Evolutionary conservation across 2,797 vertebrate genomes (phyloP).

Genomic region (Chlorospingus flavigularis): DNA sequence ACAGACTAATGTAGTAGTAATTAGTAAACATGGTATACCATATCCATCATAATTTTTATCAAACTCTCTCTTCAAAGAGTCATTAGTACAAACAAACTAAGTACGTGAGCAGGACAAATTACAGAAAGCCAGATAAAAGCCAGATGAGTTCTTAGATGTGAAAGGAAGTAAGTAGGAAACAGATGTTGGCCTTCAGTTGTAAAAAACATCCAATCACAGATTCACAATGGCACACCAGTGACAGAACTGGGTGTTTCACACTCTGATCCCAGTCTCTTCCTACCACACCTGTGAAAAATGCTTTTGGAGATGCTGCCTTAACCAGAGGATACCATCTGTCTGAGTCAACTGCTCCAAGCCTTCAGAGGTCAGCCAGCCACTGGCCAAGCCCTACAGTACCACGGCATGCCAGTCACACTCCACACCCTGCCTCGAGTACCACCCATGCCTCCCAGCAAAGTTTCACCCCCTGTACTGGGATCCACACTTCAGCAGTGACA

Average conservation of each 20-base stretch:
- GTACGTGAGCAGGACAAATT: neutral
- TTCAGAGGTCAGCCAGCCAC: neutral
- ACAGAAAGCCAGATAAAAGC: neutral
- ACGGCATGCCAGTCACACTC: neutral
- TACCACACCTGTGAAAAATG: neutral
- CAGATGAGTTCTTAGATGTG: neutral
- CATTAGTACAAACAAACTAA: neutral
- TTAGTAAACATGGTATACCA: neutral
- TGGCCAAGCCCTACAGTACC: neutral
- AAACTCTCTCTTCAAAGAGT: neutral
- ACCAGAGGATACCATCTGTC: neutral
- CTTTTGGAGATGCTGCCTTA: neutral
- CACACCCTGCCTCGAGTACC: neutral
- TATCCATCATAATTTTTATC: neutral
- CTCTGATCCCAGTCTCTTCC: neutral
- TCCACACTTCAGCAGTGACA: neutral
- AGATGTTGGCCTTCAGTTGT: neutral
- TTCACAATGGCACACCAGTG: neutral
- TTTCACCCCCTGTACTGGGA: neutral
- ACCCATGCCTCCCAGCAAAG: neutral
- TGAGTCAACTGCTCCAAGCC: neutral
- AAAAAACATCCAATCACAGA: neutral
- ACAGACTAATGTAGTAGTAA: neutral
- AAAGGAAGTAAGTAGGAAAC: neutral
- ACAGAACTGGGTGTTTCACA: neutral